Evolutionary conservation across 2,888 invertebrate species (phyloP).

Genomic region (Campoletis raptor): DNA sequence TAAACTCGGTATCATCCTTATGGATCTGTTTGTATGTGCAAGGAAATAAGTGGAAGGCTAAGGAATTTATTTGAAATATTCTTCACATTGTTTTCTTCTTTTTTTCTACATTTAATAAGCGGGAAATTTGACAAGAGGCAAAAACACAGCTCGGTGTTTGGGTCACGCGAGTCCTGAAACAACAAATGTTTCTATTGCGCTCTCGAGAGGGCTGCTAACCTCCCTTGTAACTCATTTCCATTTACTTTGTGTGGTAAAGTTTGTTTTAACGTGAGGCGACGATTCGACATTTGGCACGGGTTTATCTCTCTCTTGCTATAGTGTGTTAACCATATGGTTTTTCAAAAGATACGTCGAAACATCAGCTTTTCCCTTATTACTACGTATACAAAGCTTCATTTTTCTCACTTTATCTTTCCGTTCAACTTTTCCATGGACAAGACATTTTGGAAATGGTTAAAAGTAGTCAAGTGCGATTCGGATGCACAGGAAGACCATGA

Average conservation of each 20-base stretch:
- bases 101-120: not conserved
- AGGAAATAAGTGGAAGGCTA: slow-evolving; percentile 6
- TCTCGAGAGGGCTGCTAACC: slow-evolving; percentile 57
- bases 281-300: slow-evolving; percentile 73
- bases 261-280: slow-evolving; percentile 72
- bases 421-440: not conserved
- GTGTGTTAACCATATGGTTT: slow-evolving; percentile 68
- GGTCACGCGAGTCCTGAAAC: slow-evolving; percentile 73
- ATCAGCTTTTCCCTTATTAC: slow-evolving; percentile 57
- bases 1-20: slow-evolving; percentile 28
- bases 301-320: slow-evolving; percentile 28
- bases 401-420: not conserved
- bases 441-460: not conserved
- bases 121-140: not conserved
- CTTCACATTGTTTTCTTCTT: slow-evolving; percentile 14
- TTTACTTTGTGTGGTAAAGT: slow-evolving; percentile 58
- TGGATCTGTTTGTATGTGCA: slow-evolving; percentile 46
- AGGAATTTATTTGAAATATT: slow-evolving; percentile 20
- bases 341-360: slow-evolving; percentile 6
- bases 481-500: not conserved
- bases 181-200: slow-evolving; percentile 68
- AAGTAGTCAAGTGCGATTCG: not conserved
- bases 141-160: slow-evolving; percentile 48
- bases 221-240: slow-evolving; percentile 67
- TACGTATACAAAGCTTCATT: slow-evolving; percentile 14